These are phyloP conservation scores for Hydropsyche tenuis DNA, from an alignment of 1,140 invertebrate species.

Conservation along the genomic window DNA sequence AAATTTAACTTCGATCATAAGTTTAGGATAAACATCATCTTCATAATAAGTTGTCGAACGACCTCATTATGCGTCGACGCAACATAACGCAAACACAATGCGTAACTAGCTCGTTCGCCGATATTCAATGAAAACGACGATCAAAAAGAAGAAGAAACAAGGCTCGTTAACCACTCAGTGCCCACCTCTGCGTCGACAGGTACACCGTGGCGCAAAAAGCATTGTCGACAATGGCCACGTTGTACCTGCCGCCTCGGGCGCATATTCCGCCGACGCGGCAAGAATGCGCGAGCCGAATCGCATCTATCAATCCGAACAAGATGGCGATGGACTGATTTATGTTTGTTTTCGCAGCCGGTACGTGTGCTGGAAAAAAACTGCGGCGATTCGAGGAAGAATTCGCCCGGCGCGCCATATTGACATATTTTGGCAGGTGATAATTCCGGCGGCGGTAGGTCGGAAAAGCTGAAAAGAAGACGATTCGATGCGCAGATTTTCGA, in stretches of 20 bases:
- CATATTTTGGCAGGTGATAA: slow-evolving; percentile 50
- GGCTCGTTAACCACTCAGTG: too few relatives aligned
- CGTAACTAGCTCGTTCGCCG: too few relatives aligned
- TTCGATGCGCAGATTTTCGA: too few relatives aligned
- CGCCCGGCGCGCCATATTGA: slow-evolving; percentile 36
- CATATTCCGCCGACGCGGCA: neutral
- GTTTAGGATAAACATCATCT: too few relatives aligned
- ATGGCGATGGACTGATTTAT: slow-evolving; percentile 42
- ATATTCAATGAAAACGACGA: too few relatives aligned
- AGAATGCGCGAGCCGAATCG: slow-evolving; percentile 27
- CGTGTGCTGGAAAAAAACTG: slow-evolving; percentile 46
- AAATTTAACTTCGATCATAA: too few relatives aligned
- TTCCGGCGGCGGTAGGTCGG: slow-evolving; percentile 31
- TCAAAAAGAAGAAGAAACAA: too few relatives aligned
- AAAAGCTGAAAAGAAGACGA: too few relatives aligned
- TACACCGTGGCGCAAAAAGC: neutral
- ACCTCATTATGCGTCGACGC: too few relatives aligned
- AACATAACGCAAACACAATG: too few relatives aligned
- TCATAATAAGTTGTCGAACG: too few relatives aligned
- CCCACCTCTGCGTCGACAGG: neutral
- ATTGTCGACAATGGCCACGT: neutral
- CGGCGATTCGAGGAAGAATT: slow-evolving; percentile 39
- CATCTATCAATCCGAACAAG: slow-evolving; percentile 44
- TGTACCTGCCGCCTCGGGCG: slow-evolving; percentile 12
- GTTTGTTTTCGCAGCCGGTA: slow-evolving; percentile 45